A percentile compares a stretch with the other conserved stretches of the same genome.
phyloP scores from a whole-genome alignment of 2,888 invertebrate genomes.

The Allygus modestus region DNA sequence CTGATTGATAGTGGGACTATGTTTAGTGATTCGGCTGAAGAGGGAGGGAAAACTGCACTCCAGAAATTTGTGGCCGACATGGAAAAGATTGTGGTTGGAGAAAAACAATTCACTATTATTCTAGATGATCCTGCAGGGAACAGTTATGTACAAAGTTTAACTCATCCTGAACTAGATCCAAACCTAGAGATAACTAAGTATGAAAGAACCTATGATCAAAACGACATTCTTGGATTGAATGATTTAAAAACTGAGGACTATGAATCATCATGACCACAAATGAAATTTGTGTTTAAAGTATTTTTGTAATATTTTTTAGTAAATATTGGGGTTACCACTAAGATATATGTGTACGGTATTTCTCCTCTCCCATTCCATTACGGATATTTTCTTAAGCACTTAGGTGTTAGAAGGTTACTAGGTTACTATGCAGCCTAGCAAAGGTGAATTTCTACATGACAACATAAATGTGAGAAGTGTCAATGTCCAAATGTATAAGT shows the following conservation, averaged over 20 bases:
- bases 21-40: conserved; percentile 83
- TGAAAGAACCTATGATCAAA: conserved; percentile 91
- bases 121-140: conserved; percentile 99
- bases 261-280: conserved; percentile 68
- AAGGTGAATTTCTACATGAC: too few species aligned
- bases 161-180: conserved; percentile 83
- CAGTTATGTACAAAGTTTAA: conserved; percentile 89
- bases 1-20: conserved; percentile 82
- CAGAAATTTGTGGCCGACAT: conserved; percentile 82
- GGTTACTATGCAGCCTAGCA: too few species aligned
- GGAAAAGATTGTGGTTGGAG: conserved; percentile 81
- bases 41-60: conserved; percentile 77
- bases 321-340: too few species aligned
- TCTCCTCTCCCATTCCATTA: too few species aligned
- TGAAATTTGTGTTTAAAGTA: not conserved
- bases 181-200: conserved; percentile 87
- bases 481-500: too few species aligned
- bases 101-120: conserved; percentile 83
- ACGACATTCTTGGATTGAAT: conserved; percentile 96
- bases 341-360: too few species aligned
- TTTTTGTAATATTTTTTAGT: too few species aligned
- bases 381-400: too few species aligned
- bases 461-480: too few species aligned
- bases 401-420: too few species aligned
- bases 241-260: conserved; percentile 97